Evolutionary conservation across 1,140 invertebrate genomes (phyloP), one percentile per base, ranked within the genome.

Genomic region (Campoletis sonorensis): DNA sequence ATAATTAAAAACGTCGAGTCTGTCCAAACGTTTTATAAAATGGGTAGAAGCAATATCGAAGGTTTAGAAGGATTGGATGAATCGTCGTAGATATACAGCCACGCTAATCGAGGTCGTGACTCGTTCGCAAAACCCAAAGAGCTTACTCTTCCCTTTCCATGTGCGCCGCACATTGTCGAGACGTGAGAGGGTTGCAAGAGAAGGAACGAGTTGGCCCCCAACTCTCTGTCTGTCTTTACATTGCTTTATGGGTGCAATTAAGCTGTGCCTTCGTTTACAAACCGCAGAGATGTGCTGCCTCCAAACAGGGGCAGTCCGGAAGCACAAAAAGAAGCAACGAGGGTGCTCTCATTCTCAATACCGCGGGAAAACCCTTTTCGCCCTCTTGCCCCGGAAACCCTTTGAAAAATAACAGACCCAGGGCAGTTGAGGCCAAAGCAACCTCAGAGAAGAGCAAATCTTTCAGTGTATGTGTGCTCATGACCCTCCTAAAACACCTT

Each of bases 201-300:
- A 85, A 83, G 71, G 79, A 81, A 84, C n/a, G n/a, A 49, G 18
- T 49, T 70, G 37, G 37, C 67, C 67, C 68, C 37, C 68, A 10
- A 11, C 16, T 71, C 3, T n/a, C 16, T n/a, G n/a, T 23, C 80
- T 82, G 81, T 67, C 82, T 83, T 64, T 49, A 68, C 75, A 80
- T 27, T 81, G 79, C 79, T 86, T 81, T 84, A 85, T 82, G 64
- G 70, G 23, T 51, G 82, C 81, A 86, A 87, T 86, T 86, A 86
- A 86, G 83, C 61, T 71, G 54, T 82, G 80, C 68, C 78, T 71
- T 45, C 81, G 79, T 83, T 72, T 79, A 71, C 68, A 79, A 84
- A 87, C 85, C 85, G 85, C 86, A 86, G 40, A 3, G 40, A 45
- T 45, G 40, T 10, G 40, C 40, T 45, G 40, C 40, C 8, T 13